Base-by-base conservation (phyloP, 2,888 invertebrate species). In the Andrena bucephala region DNA sequence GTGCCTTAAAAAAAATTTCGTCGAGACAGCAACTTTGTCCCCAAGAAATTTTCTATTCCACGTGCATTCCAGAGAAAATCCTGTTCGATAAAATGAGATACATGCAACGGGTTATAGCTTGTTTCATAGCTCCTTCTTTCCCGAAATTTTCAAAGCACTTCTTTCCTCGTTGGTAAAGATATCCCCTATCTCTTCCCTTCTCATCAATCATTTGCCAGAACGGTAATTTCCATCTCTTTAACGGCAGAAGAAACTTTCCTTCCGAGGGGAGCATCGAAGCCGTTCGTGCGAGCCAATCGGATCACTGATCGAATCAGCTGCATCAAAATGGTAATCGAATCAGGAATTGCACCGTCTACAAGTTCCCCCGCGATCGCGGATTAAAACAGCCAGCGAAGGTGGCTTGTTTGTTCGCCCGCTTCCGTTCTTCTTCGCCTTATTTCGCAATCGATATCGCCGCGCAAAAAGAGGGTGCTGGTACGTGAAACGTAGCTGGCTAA, bases 221-320 rank as follows among this genome's bases (percentile, higher is more conserved):
- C 27, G 1, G 4, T 42, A 29, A 59, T 27, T 57, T 42, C 29
- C 69, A n/a, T 27, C 6, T 10, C n/a, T 36, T 36, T 57, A 24
- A 36, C 8, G 57, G 13, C 13, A 24, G 16, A 31, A 29, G n/a
- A 20, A 72, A 33, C 65, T 31, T 33, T 50, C 48, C 71, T 60
- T 24, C 27, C 8, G 13, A 57, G 42, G 42, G 10, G 33, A 67
- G 36, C 20, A 54, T 69, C 20, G 68, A 8, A 59, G 29, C 31
- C 48, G 48, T 36, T 31, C 36, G 27, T 29, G 57, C 31, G 27
- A 16, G 7, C 20, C 36, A 74, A 74, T 82, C 36, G 70, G 57
- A 79, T 75, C 62, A 62, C 57, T 33, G 54, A 78, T 82, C 66
- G 68, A 82, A 82, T 75, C 74, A 67, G 27, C 60, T 27, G n/a